A percentile compares a stretch with the other conserved stretches of the same genome.
These are phyloP conservation scores for Tiliqua scincoides DNA, from an alignment of 2,113 vertebrate species.

Conservation along the genomic window DNA sequence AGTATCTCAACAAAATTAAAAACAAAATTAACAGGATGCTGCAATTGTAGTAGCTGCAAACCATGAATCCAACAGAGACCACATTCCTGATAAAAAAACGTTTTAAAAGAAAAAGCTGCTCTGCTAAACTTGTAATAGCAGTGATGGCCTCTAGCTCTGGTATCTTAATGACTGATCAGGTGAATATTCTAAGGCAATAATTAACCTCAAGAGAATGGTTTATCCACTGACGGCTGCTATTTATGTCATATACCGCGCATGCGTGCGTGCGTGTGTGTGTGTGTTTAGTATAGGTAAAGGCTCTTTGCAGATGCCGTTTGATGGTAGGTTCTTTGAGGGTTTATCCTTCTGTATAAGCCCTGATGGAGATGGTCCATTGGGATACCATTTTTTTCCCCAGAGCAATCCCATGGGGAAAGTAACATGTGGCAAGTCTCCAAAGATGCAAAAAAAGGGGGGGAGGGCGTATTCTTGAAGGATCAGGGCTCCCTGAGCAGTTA, in stretches of 20 bases:
- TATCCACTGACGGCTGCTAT: not conserved
- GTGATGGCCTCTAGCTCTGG: not conserved
- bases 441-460: no score
- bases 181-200: constrained; percentile 14
- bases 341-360: no score
- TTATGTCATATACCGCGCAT: not conserved
- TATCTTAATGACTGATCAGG: constrained; percentile 12
- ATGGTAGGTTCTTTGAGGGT: not conserved
- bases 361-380: no score
- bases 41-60: not conserved
- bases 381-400: no score
- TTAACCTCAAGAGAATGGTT: not conserved
- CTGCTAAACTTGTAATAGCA: not conserved
- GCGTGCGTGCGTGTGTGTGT: no score
- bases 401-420: no score
- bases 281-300: not conserved
- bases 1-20: not conserved
- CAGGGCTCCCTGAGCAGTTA: no score
- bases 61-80: not conserved
- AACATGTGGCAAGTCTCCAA: no score
- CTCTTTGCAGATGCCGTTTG: not conserved
- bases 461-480: no score
- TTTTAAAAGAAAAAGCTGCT: not conserved
- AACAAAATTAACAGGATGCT: not conserved
- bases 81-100: not conserved